Evolutionary conservation across 2,113 vertebrate species (phyloP).

Genomic region (Urocitellus parryii): DNA sequence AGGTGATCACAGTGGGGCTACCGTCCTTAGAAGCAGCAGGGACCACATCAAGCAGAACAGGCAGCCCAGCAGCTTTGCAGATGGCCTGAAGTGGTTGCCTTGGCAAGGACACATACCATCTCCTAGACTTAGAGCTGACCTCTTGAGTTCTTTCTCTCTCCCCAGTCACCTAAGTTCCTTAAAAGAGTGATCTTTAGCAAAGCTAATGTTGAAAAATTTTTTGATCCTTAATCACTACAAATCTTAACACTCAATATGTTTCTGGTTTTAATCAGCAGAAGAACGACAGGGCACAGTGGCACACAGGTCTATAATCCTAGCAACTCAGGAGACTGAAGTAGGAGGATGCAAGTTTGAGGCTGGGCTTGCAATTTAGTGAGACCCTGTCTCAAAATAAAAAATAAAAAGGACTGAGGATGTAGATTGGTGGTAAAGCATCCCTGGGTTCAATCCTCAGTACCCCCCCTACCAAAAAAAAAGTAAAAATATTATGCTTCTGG

Average conservation of each 20-base stretch:
- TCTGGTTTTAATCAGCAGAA: not conserved
- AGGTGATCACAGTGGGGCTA: not conserved
- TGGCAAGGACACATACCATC: not conserved
- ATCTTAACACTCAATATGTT: not conserved
- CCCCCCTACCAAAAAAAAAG: not conserved
- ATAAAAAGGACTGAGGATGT: too few species aligned
- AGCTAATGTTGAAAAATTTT: not conserved
- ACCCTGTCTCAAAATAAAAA: too few species aligned
- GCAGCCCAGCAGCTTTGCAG: not conserved
- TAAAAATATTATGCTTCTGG: not conserved
- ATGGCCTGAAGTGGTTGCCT: too few species aligned
- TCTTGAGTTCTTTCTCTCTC: not conserved
- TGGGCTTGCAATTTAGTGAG: too few species aligned
- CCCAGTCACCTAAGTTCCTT: not conserved
- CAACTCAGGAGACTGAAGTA: too few species aligned
- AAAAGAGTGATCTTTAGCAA: not conserved
- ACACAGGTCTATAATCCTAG: not conserved
- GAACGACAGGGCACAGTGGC: not conserved
- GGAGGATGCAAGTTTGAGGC: too few species aligned
- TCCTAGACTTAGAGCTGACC: not conserved
- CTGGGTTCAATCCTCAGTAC: too few species aligned
- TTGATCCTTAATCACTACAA: not conserved
- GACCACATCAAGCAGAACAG: not conserved
- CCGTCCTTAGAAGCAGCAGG: not conserved
- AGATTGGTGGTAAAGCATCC: too few species aligned